Evolutionary conservation across 2,888 invertebrate genomes (phyloP).

Genomic region (Lymantria monacha): DNA sequence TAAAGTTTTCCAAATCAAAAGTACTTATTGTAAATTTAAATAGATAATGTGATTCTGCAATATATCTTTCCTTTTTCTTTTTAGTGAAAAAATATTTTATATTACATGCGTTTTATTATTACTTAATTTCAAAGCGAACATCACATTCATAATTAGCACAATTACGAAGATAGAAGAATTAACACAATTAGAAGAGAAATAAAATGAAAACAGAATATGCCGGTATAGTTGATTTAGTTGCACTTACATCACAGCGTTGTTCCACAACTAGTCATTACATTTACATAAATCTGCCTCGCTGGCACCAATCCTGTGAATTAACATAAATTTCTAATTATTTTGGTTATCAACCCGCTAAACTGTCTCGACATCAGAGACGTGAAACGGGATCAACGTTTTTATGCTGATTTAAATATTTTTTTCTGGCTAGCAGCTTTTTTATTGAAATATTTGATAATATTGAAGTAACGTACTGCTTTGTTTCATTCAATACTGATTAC

Average conservation of each 20-base stretch:
- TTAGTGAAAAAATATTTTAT: no score
- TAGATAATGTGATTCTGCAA: no score
- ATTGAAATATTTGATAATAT: background rate
- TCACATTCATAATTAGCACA: background rate
- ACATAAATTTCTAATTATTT: background rate
- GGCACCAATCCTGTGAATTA: background rate
- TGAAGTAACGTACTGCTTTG: background rate
- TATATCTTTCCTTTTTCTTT: no score
- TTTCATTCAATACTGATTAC: no score
- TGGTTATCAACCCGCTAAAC: background rate
- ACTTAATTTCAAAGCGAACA: no score
- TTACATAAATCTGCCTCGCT: background rate
- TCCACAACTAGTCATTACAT: background rate
- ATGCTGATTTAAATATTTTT: background rate
- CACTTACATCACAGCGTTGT: background rate
- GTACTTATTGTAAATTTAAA: no score
- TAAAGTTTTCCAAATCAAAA: no score
- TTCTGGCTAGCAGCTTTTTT: background rate
- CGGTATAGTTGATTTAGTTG: background rate
- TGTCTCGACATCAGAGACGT: background rate
- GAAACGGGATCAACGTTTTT: background rate
- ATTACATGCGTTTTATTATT: no score
- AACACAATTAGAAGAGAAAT: no score
- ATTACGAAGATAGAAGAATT: no score
- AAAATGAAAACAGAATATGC: background rate